Conservation (phyloP, 2,113 vertebrate species). For the Oncorhynchus mykiss region DNA sequence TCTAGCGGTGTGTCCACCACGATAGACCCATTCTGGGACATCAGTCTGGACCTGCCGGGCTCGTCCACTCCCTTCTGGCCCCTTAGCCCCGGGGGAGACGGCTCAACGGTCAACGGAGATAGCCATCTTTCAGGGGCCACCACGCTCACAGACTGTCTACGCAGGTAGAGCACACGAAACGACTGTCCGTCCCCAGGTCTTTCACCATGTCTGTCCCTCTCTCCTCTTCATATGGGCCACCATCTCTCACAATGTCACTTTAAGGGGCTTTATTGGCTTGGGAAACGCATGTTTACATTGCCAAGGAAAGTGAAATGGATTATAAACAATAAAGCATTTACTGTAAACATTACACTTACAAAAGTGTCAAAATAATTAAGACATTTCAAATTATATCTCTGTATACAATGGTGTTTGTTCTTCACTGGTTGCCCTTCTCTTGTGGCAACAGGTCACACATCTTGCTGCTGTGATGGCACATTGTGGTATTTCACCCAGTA, state of each 20-base stretch:
- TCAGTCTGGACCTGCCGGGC: slow-evolving; percentile 95
- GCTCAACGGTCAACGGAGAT: slow-evolving; percentile 91
- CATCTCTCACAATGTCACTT: background rate
- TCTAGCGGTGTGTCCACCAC: slow-evolving; percentile 95
- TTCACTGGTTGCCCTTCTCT: too few relatives aligned
- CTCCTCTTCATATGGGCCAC: background rate
- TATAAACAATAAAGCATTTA: too few relatives aligned
- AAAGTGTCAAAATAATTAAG: too few relatives aligned
- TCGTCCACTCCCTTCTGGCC: slow-evolving; percentile 99
- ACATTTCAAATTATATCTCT: too few relatives aligned
- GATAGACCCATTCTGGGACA: slow-evolving; percentile 99
- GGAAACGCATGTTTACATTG: too few relatives aligned
- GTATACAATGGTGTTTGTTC: too few relatives aligned
- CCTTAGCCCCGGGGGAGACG: slow-evolving; percentile 92
- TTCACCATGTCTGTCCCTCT: slow-evolving; percentile 39
- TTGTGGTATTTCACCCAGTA: too few relatives aligned
- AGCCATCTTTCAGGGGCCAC: slow-evolving; percentile 90
- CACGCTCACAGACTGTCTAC: slow-evolving; percentile 95
- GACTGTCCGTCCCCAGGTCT: slow-evolving; percentile 36
- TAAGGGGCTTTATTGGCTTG: too few relatives aligned
- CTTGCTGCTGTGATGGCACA: too few relatives aligned
- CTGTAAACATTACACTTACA: too few relatives aligned
- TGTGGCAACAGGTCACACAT: too few relatives aligned
- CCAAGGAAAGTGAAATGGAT: too few relatives aligned
- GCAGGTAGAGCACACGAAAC: slow-evolving; percentile 77